Conservation (phyloP, 2,888 invertebrate species). For the Biston stratarius region DNA sequence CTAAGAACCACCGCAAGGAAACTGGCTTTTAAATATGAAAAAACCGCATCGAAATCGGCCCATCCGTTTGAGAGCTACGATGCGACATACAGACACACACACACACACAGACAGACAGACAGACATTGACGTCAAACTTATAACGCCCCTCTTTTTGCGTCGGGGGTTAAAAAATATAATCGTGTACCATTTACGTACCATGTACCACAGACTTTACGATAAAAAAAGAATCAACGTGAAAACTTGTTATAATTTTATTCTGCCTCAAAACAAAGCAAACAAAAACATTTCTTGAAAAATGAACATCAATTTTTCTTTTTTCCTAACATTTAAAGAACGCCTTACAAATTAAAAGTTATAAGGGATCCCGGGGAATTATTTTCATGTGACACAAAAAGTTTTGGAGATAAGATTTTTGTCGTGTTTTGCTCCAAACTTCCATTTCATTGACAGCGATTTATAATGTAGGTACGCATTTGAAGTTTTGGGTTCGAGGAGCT, state of each 20-base stretch:
- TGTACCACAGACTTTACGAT: too few relatives aligned
- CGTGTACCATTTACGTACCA: too few relatives aligned
- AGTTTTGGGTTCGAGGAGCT: slow-evolving; percentile 8
- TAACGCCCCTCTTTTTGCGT: too few relatives aligned
- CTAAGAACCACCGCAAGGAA: too few relatives aligned
- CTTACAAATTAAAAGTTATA: slow-evolving; percentile 34
- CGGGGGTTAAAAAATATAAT: too few relatives aligned
- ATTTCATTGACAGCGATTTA: slow-evolving; percentile 16
- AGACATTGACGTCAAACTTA: too few relatives aligned
- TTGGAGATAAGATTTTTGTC: slow-evolving; percentile 25
- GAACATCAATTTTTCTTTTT: slow-evolving; percentile 10
- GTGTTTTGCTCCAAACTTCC: slow-evolving; percentile 18
- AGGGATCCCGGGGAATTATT: slow-evolving; percentile 16
- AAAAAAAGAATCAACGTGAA: too few relatives aligned
- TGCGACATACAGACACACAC: too few relatives aligned
- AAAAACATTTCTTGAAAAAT: slow-evolving; percentile 1
- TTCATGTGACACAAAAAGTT: slow-evolving; percentile 31
- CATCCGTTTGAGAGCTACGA: too few relatives aligned
- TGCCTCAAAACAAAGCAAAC: background rate
- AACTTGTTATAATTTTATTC: background rate
- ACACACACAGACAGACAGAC: too few relatives aligned
- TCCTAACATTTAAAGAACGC: slow-evolving; percentile 22
- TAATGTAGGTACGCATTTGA: slow-evolving; percentile 19
- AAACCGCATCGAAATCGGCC: too few relatives aligned
- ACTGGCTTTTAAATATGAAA: too few relatives aligned